Evolutionary conservation across 2,888 invertebrate genomes (phyloP).

Genomic region (Myathropa florea): DNA sequence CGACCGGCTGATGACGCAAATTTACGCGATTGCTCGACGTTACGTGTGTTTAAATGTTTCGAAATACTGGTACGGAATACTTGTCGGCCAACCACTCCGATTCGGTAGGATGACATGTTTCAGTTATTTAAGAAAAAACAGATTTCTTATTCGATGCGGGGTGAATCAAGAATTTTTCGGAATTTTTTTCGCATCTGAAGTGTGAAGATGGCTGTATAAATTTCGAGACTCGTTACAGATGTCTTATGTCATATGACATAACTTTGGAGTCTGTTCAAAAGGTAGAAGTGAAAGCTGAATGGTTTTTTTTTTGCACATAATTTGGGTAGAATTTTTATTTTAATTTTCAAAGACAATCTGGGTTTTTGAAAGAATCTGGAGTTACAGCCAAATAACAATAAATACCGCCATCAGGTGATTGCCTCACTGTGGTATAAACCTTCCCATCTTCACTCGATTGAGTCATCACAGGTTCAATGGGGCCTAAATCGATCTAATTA

Average conservation of each 20-base stretch:
- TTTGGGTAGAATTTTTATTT: too few relatives aligned
- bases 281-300: neutral
- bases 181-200: slow-evolving; percentile 50
- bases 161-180: slow-evolving; percentile 7
- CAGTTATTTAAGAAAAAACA: slow-evolving; percentile 14
- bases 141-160: neutral
- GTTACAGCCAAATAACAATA: slow-evolving; percentile 83
- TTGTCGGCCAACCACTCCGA: slow-evolving; percentile 40
- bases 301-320: too few relatives aligned
- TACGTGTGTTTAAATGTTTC: neutral
- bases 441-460: slow-evolving; percentile 82
- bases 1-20: slow-evolving; percentile 39
- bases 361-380: slow-evolving; percentile 14
- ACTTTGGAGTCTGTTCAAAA: slow-evolving; percentile 2
- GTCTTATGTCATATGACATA: slow-evolving; percentile 6
- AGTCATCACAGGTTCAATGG: slow-evolving; percentile 81
- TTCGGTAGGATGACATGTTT: slow-evolving; percentile 64
- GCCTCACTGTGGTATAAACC: slow-evolving; percentile 82
- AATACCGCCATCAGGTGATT: slow-evolving; percentile 82
- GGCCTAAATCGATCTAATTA: slow-evolving; percentile 74
- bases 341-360: neutral
- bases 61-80: slow-evolving; percentile 27
- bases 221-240: slow-evolving; percentile 40
- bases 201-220: neutral
- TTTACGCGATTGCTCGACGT: slow-evolving; percentile 50